A percentile compares a stretch with the other conserved stretches of the same genome.
Conservation (phyloP, 2,113 vertebrate genomes). For the Tinamus guttatus region DNA sequence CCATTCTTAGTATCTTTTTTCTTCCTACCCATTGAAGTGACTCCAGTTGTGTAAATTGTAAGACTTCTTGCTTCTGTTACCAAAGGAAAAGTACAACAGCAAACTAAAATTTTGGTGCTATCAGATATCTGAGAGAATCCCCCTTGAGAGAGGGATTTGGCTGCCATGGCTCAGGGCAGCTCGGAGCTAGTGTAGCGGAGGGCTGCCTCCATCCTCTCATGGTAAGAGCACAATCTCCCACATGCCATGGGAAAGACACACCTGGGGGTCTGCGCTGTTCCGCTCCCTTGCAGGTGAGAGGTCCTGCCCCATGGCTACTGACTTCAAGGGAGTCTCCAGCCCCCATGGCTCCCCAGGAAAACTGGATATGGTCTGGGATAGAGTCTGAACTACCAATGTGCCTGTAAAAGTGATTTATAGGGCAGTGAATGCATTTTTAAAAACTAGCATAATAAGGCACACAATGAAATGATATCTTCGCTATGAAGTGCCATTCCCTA, state of each 20-base stretch:
- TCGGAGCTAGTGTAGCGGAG: too few species aligned
- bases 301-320: background rate
- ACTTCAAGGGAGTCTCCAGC: background rate
- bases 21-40: background rate
- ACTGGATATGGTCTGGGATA: background rate
- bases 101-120: too few species aligned
- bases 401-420: background rate
- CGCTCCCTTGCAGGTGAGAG: background rate
- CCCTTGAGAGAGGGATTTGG: background rate
- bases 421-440: background rate
- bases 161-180: background rate
- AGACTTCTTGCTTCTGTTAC: too few species aligned
- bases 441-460: too few species aligned
- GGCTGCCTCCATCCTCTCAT: fast-evolving
- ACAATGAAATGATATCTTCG: too few species aligned
- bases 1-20: background rate
- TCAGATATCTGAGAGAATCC: background rate
- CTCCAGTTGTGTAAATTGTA: background rate
- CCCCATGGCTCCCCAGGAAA: fast-evolving
- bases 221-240: too few species aligned
- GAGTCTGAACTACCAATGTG: background rate
- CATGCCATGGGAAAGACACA: too few species aligned
- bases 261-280: too few species aligned
- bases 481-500: too few species aligned
- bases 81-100: too few species aligned